phyloP scores from a whole-genome alignment of 2,797 vertebrate genomes.

The Neosilurus mollespiculum region DNA sequence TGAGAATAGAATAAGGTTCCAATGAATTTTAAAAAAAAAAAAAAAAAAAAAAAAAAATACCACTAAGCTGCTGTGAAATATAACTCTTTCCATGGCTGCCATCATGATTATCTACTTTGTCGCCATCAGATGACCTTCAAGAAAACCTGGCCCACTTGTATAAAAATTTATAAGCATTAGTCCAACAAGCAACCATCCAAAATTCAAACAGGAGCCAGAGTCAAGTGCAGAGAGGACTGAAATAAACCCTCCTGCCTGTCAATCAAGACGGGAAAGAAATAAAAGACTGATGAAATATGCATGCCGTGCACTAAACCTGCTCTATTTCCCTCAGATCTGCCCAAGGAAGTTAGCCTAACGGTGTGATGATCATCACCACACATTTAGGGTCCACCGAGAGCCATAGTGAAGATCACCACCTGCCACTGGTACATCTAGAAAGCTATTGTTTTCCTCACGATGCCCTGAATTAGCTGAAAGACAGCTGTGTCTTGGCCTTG shows the following conservation, averaged over 20 bases:
- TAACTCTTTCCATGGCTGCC: not conserved
- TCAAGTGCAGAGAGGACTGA: not conserved
- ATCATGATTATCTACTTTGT: constrained; percentile 13
- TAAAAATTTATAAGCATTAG: constrained; percentile 2
- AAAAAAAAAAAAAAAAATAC: not conserved
- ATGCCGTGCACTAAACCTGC: constrained; percentile 7
- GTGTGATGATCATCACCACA: constrained; percentile 8
- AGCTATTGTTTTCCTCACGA: not conserved
- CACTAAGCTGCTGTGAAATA: not conserved
- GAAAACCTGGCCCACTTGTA: not conserved
- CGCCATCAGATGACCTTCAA: not conserved
- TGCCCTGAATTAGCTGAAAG: not conserved
- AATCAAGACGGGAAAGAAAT: not conserved
- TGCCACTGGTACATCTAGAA: not conserved
- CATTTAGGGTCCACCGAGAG: constrained; percentile 9
- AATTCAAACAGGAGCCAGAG: constrained; percentile 11
- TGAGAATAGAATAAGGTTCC: not conserved
- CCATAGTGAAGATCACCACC: constrained; percentile 28
- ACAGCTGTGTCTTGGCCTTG: not conserved
- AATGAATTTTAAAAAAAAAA: not conserved
- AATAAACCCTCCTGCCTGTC: constrained; percentile 13
- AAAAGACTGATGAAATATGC: not conserved
- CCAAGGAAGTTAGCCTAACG: constrained; percentile 2
- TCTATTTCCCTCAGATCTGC: constrained; percentile 10
- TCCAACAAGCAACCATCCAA: constrained; percentile 2